phyloP scores from a whole-genome alignment of 1,140 invertebrate species.

The Bombus huntii region DNA sequence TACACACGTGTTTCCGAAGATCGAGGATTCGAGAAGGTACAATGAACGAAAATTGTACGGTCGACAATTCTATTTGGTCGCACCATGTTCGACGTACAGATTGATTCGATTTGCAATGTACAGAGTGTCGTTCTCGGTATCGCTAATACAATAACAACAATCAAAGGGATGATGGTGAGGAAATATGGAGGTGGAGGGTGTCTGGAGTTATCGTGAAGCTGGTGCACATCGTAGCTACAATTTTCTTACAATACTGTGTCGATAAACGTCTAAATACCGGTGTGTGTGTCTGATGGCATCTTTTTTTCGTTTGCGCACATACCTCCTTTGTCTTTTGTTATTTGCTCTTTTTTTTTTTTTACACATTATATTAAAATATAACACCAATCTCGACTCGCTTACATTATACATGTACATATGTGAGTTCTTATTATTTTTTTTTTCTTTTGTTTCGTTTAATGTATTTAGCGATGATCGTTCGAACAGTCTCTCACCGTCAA shows the following conservation, averaged over 20 bases:
- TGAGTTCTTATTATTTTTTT: constrained; percentile 43
- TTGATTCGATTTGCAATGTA: constrained; percentile 29
- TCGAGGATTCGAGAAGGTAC: constrained; percentile 7
- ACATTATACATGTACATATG: constrained; percentile 59
- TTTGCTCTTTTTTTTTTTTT: constrained; percentile 24
- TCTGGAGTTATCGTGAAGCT: constrained; percentile 23
- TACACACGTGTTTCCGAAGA: constrained; percentile 4
- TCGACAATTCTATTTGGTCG: constrained; percentile 47
- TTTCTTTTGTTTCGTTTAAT: constrained; percentile 16
- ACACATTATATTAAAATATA: constrained; percentile 72
- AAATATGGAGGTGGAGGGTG: not conserved
- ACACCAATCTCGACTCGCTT: constrained; percentile 67
- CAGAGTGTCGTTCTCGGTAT: constrained; percentile 17
- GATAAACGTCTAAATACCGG: constrained; percentile 45
- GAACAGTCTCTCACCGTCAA: constrained; percentile 55
- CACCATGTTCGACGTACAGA: constrained; percentile 30
- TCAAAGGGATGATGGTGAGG: constrained; percentile 1
- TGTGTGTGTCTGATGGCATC: constrained; percentile 30
- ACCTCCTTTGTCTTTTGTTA: constrained; percentile 39
- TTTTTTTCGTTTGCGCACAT: constrained; percentile 29
- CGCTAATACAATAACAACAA: constrained; percentile 30
- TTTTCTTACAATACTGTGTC: constrained; percentile 52
- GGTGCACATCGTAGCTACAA: constrained; percentile 38
- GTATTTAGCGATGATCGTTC: constrained; percentile 57
- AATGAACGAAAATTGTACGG: constrained; percentile 33